These are phyloP conservation scores for Archilochus colubris DNA, from an alignment of 2,113 vertebrate genomes.

Conservation along the genomic window DNA sequence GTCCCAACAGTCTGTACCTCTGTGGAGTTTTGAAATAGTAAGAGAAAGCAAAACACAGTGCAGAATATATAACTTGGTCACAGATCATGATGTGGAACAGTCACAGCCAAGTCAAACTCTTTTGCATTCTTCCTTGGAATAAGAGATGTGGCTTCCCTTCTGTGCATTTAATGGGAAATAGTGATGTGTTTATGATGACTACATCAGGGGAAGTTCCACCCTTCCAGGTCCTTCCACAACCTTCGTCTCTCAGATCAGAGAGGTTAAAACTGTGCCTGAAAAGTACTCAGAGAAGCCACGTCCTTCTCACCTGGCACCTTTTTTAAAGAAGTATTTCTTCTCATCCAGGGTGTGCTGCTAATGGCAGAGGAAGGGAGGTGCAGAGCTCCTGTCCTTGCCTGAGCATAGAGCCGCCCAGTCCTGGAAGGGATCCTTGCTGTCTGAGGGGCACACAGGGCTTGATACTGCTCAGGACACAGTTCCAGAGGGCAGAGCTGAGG, in stretches of 20 bases:
- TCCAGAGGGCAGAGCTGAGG: background rate
- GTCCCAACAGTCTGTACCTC: background rate
- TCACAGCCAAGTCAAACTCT: background rate
- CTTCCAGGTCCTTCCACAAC: background rate
- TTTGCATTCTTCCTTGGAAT: background rate
- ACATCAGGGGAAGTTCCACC: background rate
- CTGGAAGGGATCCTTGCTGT: background rate
- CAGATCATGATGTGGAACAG: background rate
- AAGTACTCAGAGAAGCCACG: accelerated
- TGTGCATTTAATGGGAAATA: background rate
- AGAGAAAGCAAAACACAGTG: background rate
- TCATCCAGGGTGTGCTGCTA: background rate
- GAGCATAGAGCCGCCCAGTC: accelerated
- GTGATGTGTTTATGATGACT: background rate
- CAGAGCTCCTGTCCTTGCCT: accelerated
- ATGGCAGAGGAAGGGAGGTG: background rate
- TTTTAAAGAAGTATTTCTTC: background rate
- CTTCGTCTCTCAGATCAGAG: background rate
- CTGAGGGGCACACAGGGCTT: background rate
- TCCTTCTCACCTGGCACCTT: background rate
- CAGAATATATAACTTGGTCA: background rate
- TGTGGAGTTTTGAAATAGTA: background rate
- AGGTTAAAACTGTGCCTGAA: background rate
- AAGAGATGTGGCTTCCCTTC: background rate
- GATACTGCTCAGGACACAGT: accelerated